phyloP scores from a whole-genome alignment of 2,113 vertebrate species.

The Nesoenas mayeri region DNA sequence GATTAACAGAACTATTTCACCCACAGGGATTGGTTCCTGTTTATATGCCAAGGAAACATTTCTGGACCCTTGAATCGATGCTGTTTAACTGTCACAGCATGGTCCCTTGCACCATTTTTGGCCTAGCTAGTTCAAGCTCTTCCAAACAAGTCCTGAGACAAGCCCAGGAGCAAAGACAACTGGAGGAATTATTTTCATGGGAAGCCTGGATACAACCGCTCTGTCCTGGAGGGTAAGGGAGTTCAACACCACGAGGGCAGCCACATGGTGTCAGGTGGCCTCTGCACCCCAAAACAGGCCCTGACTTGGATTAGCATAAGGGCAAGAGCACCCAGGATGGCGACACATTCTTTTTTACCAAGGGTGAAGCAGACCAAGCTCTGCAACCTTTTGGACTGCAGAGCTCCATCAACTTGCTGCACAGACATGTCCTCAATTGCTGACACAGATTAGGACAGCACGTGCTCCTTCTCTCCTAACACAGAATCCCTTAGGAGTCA shows the following conservation, averaged over 20 bases:
- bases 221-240: background rate
- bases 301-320: background rate
- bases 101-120: background rate
- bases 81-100: background rate
- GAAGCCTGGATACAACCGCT: background rate
- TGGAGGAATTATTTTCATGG: background rate
- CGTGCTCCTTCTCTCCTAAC: background rate
- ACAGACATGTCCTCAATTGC: background rate
- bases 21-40: background rate
- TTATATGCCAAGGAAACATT: background rate
- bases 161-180: background rate
- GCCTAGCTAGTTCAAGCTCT: background rate
- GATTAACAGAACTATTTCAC: background rate
- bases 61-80: background rate
- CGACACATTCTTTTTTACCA: background rate
- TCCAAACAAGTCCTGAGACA: background rate
- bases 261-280: background rate
- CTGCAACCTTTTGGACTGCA: background rate
- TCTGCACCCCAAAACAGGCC: background rate
- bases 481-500: background rate
- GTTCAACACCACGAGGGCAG: fast-evolving
- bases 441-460: background rate
- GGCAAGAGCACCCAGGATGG: background rate
- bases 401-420: background rate
- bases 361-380: fast-evolving